Evolutionary conservation across 2,797 vertebrate genomes (phyloP).

Genomic region (Mormyrops boulengeri): DNA sequence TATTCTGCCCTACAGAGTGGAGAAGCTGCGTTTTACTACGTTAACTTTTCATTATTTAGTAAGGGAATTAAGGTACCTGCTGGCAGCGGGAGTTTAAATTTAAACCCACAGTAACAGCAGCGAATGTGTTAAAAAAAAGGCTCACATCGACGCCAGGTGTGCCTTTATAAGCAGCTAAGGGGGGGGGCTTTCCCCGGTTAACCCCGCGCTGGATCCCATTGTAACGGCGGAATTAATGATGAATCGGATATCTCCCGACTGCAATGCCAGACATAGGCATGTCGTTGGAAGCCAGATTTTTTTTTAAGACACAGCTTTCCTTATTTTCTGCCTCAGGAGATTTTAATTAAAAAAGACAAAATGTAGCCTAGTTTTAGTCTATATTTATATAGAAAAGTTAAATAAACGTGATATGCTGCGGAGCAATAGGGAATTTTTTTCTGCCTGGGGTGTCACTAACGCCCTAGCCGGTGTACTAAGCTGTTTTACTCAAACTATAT

Average conservation of each 20-base stretch:
- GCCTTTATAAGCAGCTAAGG: not conserved
- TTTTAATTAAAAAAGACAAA: not conserved
- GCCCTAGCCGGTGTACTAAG: not conserved
- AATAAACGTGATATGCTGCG: not conserved
- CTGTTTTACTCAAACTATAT: not conserved
- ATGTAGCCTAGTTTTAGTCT: not conserved
- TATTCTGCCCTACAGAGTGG: not conserved
- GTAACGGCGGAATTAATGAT: not conserved
- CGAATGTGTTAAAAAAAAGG: not conserved
- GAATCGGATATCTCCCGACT: not conserved
- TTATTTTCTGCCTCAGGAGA: not conserved
- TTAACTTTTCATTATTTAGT: not conserved
- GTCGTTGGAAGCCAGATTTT: not conserved
- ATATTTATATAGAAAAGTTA: not conserved
- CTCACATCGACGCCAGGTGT: not conserved
- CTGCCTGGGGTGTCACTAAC: not conserved
- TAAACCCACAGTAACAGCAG: not conserved
- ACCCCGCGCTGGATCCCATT: not conserved
- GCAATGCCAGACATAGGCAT: not conserved
- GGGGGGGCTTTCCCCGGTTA: not conserved
- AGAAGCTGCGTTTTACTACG: not conserved
- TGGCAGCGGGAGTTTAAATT: not conserved
- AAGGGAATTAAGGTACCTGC: not conserved
- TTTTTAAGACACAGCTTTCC: not conserved
- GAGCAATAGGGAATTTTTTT: constrained; percentile 10